A percentile compares a stretch with the other conserved stretches of the same genome.
phyloP scores from a whole-genome alignment of 2,888 invertebrate genomes.

The Synanthedon andrenaeformis region DNA sequence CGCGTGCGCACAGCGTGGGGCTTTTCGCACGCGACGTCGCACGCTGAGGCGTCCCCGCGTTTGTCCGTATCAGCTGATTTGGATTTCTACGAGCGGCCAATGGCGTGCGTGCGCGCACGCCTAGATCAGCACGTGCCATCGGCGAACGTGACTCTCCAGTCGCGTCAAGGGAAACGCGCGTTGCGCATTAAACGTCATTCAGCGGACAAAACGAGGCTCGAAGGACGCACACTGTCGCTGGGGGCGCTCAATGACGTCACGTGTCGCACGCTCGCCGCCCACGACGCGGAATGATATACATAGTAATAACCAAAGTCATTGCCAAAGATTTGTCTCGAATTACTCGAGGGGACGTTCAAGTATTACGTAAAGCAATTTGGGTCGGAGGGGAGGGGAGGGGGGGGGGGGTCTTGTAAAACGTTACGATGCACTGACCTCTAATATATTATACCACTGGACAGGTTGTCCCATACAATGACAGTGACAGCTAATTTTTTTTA shows the following conservation, averaged over 20 bases:
- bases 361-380: too few species aligned
- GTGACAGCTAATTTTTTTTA: too few species aligned
- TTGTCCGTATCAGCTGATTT: conserved; percentile 30
- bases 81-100: conserved; percentile 41
- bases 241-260: conserved; percentile 32
- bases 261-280: conserved; percentile 29
- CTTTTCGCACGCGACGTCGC: conserved; percentile 6
- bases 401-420: too few species aligned
- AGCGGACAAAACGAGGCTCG: conserved; percentile 3
- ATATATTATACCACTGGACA: too few species aligned
- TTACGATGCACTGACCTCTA: too few species aligned
- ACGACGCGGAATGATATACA: conserved; percentile 5
- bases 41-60: conserved; percentile 17
- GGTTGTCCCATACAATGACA: too few species aligned
- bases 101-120: conserved; percentile 42
- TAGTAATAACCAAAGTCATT: too few species aligned
- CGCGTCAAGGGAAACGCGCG: conserved; percentile 7
- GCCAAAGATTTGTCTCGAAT: too few species aligned
- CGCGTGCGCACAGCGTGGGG: conserved; percentile 14
- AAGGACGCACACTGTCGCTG: conserved; percentile 26
- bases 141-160: conserved; percentile 7
- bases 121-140: conserved; percentile 10
- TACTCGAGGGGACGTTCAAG: too few species aligned
- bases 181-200: conserved; percentile 5
- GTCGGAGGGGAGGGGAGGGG: too few species aligned